These are phyloP conservation scores for Platycheirus rosarum DNA, from an alignment of 2,888 invertebrate genomes.

Conservation along the genomic window DNA sequence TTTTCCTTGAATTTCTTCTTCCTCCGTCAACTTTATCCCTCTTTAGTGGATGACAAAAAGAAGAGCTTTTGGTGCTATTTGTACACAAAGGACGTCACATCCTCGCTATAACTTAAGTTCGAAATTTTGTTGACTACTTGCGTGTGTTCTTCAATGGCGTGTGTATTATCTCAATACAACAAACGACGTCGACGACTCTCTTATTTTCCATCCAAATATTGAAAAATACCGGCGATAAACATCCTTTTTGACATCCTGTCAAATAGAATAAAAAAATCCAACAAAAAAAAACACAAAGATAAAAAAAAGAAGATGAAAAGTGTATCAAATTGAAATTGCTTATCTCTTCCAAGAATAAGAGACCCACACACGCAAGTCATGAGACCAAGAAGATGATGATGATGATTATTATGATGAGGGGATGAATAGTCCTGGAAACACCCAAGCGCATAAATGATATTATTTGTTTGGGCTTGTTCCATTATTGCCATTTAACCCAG, in stretches of 20 bases:
- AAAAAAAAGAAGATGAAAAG: conserved; percentile 23
- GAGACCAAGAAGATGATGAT: conserved; percentile 37
- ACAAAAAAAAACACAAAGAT: too few relatives aligned
- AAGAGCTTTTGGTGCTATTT: conserved; percentile 13
- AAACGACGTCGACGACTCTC: conserved; percentile 18
- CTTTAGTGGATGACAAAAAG: too few relatives aligned
- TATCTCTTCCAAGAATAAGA: conserved; percentile 27
- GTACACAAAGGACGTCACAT: conserved; percentile 4
- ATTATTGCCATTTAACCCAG: conserved; percentile 39
- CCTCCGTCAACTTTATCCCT: neutral
- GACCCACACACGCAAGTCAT: conserved; percentile 39
- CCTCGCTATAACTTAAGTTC: neutral
- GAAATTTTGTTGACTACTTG: conserved; percentile 6
- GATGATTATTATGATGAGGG: conserved; percentile 33
- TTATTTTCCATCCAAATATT: conserved; percentile 59
- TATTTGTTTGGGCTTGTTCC: conserved; percentile 54
- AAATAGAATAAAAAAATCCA: neutral
- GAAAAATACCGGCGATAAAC: conserved; percentile 61
- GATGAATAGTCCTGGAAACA: conserved; percentile 51
- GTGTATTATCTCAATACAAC: conserved; percentile 44
- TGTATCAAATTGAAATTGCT: conserved; percentile 59
- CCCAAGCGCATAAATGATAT: conserved; percentile 58
- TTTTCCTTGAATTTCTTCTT: conserved; percentile 1
- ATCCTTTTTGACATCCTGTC: conserved; percentile 60
- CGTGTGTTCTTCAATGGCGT: conserved; percentile 10